These are phyloP conservation scores for Pemphigus obesinymphae DNA, from an alignment of 1,140 invertebrate genomes.

Conservation along the genomic window DNA sequence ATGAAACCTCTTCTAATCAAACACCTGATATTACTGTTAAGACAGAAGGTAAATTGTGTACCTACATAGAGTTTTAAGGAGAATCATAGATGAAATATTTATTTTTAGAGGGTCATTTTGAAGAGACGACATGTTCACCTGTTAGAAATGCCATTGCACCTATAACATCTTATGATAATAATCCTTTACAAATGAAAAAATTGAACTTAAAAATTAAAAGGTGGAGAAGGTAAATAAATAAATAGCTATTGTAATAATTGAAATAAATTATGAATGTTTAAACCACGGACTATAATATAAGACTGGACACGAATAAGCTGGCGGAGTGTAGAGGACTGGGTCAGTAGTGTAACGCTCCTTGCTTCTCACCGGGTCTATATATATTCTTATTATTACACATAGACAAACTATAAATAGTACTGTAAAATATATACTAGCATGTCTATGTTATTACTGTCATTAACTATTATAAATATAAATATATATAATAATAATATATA, in stretches of 20 bases:
- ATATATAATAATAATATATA: too few relatives aligned
- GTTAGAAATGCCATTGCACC: neutral
- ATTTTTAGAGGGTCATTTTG: constrained; percentile 19
- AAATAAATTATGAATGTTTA: neutral
- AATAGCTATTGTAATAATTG: neutral
- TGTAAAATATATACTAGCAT: too few relatives aligned
- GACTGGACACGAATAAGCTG: too few relatives aligned
- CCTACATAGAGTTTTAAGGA: neutral
- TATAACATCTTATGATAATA: constrained; percentile 12
- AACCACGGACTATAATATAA: too few relatives aligned
- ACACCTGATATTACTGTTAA: neutral
- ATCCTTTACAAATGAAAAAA: constrained; percentile 23
- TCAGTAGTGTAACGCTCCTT: too few relatives aligned
- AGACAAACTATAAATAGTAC: too few relatives aligned
- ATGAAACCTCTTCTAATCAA: constrained; percentile 34
- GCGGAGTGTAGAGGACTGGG: too few relatives aligned
- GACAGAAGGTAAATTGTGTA: neutral
- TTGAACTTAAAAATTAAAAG: constrained; percentile 38
- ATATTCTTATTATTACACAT: too few relatives aligned
- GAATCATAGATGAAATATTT: neutral
- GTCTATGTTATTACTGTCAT: too few relatives aligned
- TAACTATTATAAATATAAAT: too few relatives aligned
- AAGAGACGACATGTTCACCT: constrained; percentile 27
- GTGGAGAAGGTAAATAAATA: constrained; percentile 16
- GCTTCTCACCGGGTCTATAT: too few relatives aligned